Evolutionary conservation across 1,140 invertebrate species (phyloP).

Genomic region (Contarinia nasturtii): DNA sequence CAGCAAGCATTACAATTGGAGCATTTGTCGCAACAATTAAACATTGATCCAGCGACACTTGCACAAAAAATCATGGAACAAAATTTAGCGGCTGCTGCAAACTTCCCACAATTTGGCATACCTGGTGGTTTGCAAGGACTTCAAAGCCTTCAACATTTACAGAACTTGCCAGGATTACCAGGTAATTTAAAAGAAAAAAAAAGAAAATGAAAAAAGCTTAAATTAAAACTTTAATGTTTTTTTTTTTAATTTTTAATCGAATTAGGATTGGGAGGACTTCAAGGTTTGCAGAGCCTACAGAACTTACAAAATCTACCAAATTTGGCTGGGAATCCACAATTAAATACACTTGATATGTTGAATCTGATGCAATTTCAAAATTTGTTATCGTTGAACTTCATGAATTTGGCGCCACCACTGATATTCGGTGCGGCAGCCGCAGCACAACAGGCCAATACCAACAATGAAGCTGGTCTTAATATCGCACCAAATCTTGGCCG

Average conservation of each 20-base stretch:
- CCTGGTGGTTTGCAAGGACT: constrained; percentile 1
- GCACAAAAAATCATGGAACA: constrained; percentile 45
- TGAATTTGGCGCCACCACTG: constrained; percentile 22
- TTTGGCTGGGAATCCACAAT: constrained; percentile 7
- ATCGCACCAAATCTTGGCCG: too few species aligned
- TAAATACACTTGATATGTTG: constrained; percentile 28
- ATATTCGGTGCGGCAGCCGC: constrained; percentile 13
- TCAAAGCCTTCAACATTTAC: neutral
- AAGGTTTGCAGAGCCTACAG: constrained; percentile 8
- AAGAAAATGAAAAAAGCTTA: too few species aligned
- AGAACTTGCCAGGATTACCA: neutral
- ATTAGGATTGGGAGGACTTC: neutral
- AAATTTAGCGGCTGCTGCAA: constrained; percentile 2
- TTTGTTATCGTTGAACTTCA: constrained; percentile 22
- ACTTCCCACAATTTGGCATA: constrained; percentile 2
- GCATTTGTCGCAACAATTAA: constrained; percentile 6
- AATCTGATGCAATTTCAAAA: constrained; percentile 79
- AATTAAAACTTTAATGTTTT: too few species aligned
- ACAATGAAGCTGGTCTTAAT: too few species aligned
- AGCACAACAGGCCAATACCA: too few species aligned
- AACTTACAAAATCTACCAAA: constrained; percentile 15
- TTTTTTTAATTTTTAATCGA: too few species aligned
- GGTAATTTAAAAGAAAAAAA: too few species aligned
- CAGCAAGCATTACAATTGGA: neutral
- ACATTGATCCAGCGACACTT: constrained; percentile 31